Evolutionary conservation across 2,888 invertebrate genomes (phyloP).

Genomic region (Linnaemya tessellans): DNA sequence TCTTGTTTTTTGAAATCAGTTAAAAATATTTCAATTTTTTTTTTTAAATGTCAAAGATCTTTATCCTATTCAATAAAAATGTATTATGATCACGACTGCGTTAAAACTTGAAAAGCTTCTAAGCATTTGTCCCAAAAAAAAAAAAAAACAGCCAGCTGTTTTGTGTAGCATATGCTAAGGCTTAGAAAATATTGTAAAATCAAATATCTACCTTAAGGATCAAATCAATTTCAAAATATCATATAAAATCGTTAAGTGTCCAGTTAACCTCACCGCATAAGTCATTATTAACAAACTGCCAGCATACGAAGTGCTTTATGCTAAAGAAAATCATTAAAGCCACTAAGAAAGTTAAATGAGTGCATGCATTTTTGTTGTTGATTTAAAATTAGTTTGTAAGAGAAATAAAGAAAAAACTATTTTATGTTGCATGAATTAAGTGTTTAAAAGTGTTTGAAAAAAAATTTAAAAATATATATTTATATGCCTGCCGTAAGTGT

Average conservation of each 20-base stretch:
- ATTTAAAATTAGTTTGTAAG: neutral
- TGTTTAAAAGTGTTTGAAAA: slow-evolving; percentile 16
- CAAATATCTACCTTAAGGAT: neutral
- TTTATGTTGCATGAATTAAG: slow-evolving; percentile 45
- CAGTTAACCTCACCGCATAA: neutral
- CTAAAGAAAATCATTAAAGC: neutral
- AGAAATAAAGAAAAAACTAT: neutral
- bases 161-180: neutral
- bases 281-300: neutral
- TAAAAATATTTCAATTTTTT: too few species aligned
- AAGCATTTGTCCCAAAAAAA: neutral
- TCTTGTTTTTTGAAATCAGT: too few species aligned
- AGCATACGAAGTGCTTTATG: neutral
- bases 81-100: too few species aligned
- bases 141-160: neutral
- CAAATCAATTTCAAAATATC: neutral
- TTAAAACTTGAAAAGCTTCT: too few species aligned
- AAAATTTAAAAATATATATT: neutral
- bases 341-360: neutral
- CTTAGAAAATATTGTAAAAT: neutral
- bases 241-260: neutral
- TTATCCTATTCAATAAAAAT: too few species aligned
- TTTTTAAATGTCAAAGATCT: too few species aligned
- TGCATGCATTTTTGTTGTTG: slow-evolving; percentile 21
- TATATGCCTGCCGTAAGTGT: slow-evolving; percentile 65